phyloP scores from a whole-genome alignment of 1,140 invertebrate genomes.

The Drosophila kepulauana region DNA sequence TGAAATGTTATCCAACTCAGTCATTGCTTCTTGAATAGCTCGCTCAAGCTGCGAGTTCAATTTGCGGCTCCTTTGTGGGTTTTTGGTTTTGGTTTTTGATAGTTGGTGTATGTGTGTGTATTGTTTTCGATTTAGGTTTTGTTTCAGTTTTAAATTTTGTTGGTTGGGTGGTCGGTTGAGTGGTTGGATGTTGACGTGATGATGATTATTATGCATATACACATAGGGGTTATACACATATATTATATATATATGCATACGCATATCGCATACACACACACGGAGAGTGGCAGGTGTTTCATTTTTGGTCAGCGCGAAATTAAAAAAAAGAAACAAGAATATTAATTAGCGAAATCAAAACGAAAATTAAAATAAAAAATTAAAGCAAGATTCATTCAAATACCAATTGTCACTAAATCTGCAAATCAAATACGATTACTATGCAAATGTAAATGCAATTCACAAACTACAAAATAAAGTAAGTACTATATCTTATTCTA shows the following conservation, averaged over 20 bases:
- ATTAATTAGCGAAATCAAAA: constrained; percentile 80
- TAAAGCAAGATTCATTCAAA: constrained; percentile 69
- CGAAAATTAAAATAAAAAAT: constrained; percentile 46
- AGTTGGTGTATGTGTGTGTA: constrained; percentile 44
- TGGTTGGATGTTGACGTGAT: constrained; percentile 61
- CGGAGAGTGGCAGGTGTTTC: constrained; percentile 55
- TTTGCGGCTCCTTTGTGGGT: constrained; percentile 91
- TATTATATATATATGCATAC: constrained; percentile 27
- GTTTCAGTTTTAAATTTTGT: constrained; percentile 45
- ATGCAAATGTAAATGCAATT: constrained; percentile 23
- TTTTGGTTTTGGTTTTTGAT: constrained; percentile 29
- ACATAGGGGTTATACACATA: constrained; percentile 61
- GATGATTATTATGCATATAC: constrained; percentile 55
- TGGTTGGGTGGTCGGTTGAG: constrained; percentile 22
- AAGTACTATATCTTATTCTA: neutral
- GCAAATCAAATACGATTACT: constrained; percentile 30
- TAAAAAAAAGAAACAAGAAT: constrained; percentile 75
- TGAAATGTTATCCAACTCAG: constrained; percentile 90
- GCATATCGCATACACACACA: constrained; percentile 35
- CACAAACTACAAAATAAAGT: constrained; percentile 36
- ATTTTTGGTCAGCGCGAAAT: constrained; percentile 72
- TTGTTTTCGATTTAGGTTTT: constrained; percentile 50
- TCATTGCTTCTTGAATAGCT: constrained; percentile 96
- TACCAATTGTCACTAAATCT: constrained; percentile 55
- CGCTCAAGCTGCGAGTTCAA: constrained; percentile 94